Base-by-base conservation (phyloP, 30 jellyfish, hydroid and myxozoan genomes). In the Turritopsis rubra region DNA sequence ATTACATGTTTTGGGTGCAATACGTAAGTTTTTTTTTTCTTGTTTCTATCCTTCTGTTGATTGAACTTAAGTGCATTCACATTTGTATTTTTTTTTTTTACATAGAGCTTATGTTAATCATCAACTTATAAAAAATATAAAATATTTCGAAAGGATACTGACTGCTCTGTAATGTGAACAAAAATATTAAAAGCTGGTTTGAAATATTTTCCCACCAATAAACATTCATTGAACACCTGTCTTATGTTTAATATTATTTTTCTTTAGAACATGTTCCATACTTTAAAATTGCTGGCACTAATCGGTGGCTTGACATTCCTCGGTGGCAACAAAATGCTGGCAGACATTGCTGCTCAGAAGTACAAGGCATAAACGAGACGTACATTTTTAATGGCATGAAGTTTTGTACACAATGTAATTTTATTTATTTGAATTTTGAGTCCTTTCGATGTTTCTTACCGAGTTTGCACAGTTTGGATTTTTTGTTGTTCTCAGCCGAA, bases 291-390 rank as follows among this genome's bases (percentile, higher is more conserved):
- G 30, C 92, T 93, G 21, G 93, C 90, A 18, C 71, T 93, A 17
- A 68, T 93, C 53, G 98, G 98, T 7, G 96, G 98, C 19, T 25
- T 85, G 27, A 89, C 98, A 16, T 93, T 93, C 86, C 89, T 93
- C 8, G 96, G 95, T 24, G 98, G 98, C 8, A 93, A 93, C 79
- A 85, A 89, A 72, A 84, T 93, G 98, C 74, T 93, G 1, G 97
- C 98, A 21, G 93, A 89, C 75, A 93, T 93, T 84, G 98, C 98
- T 25, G 91, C 96, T 0, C 66, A 80, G 25, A 88, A 85, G 79
- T 92, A 88, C 77, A 81, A 72, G 73, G 79, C 86, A 89, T 87
- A 74, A 81, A 81, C 29, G 20, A 41, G 13, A 41, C 60, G 13
- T 41, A 13, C 13, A 41, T 3, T 41, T 68, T 68, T 26, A 3